phyloP scores from a whole-genome alignment of 2,888 invertebrate species.

The Ormia ochracea region DNA sequence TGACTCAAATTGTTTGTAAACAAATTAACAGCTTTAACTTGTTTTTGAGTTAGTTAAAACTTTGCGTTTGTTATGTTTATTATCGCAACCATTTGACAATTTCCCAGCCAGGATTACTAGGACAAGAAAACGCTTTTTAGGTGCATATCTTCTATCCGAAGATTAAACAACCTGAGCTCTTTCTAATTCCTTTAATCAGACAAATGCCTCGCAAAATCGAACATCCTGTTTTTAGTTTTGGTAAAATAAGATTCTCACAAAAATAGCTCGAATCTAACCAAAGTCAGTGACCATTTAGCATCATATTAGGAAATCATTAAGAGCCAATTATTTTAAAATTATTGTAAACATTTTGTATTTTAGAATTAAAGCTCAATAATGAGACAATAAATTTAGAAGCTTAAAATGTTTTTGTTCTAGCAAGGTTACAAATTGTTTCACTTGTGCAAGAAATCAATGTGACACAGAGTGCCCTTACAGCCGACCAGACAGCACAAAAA shows the following conservation, averaged over 20 bases:
- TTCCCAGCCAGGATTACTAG: too few species aligned
- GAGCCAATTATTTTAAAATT: not conserved
- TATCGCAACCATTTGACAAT: too few species aligned
- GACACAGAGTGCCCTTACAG: constrained; percentile 66
- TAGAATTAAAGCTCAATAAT: constrained; percentile 53
- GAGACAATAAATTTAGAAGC: constrained; percentile 14
- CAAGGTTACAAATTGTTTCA: constrained; percentile 65
- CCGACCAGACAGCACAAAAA: not conserved
- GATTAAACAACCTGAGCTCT: not conserved
- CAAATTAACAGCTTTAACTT: too few species aligned
- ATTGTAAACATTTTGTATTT: not conserved
- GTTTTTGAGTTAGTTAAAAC: too few species aligned
- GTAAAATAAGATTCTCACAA: constrained; percentile 68
- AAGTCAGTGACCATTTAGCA: constrained; percentile 72
- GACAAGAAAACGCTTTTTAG: too few species aligned
- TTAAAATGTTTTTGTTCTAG: constrained; percentile 51
- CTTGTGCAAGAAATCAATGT: constrained; percentile 61
- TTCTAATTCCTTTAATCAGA: constrained; percentile 58
- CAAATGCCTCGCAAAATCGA: constrained; percentile 67
- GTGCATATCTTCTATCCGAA: not conserved
- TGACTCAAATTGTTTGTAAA: too few species aligned
- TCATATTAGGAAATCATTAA: constrained; percentile 64
- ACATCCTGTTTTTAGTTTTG: constrained; percentile 65
- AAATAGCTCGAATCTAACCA: constrained; percentile 73
- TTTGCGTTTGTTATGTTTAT: too few species aligned